Percentiles rank a stretch among this genome's conserved stretches.
Evolutionary conservation across 2,113 vertebrate genomes (phyloP).

Genomic region (Lanius ludovicianus): DNA sequence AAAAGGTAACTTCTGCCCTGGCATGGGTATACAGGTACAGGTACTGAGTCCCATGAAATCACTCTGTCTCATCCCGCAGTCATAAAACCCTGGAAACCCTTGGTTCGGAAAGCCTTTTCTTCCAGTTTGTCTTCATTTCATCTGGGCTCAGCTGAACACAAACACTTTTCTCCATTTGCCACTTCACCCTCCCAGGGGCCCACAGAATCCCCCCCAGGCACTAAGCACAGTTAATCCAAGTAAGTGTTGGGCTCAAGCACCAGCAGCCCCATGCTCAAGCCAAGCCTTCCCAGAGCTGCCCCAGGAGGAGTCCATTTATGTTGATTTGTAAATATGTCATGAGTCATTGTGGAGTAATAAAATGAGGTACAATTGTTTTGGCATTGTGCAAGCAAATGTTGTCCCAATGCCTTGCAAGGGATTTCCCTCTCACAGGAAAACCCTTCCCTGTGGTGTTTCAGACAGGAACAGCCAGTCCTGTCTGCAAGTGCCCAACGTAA

Average conservation of each 20-base stretch:
- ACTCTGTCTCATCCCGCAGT: background rate
- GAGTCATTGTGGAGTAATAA: background rate
- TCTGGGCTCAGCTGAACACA: background rate
- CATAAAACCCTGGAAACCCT: background rate
- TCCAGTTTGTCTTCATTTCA: background rate
- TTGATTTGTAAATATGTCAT: background rate
- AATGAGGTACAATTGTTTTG: background rate
- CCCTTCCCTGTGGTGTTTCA: background rate
- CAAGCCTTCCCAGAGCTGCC: background rate
- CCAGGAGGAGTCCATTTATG: background rate
- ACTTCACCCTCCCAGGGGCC: background rate
- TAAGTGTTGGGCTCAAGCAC: background rate
- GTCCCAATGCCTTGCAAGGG: accelerated
- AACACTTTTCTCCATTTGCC: background rate
- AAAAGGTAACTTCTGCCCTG: background rate
- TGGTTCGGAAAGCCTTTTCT: background rate
- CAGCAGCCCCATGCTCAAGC: accelerated
- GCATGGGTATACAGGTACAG: background rate
- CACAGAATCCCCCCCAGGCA: background rate
- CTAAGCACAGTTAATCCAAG: background rate
- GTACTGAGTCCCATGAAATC: background rate
- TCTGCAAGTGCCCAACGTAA: background rate
- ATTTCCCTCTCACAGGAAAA: background rate
- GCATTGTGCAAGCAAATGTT: background rate
- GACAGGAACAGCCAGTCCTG: background rate